phyloP scores from a whole-genome alignment of 2,888 invertebrate genomes.

The Plagodis pulveraria region DNA sequence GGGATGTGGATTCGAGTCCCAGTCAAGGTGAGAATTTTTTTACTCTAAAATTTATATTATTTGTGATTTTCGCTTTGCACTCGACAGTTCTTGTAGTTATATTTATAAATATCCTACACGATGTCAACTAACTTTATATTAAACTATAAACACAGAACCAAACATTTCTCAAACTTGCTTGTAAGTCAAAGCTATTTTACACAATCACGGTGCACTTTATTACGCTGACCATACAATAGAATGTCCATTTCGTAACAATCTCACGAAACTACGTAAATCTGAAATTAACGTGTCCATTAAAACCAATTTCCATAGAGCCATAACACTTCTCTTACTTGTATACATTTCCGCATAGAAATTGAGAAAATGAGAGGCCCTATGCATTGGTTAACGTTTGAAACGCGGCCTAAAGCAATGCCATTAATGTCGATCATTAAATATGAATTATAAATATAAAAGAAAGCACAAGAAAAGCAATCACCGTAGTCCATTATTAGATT shows the following conservation, averaged over 20 bases:
- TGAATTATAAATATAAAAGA: slow-evolving; percentile 84
- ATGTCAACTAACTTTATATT: not conserved
- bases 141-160: slow-evolving; percentile 14
- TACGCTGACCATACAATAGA: slow-evolving; percentile 69
- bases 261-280: slow-evolving; percentile 81
- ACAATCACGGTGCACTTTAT: slow-evolving; percentile 73
- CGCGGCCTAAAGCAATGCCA: slow-evolving; percentile 73
- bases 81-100: too few species aligned
- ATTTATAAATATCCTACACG: not conserved
- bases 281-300: slow-evolving; percentile 78
- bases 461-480: slow-evolving; percentile 81
- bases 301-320: slow-evolving; percentile 49
- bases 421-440: slow-evolving; percentile 84
- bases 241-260: slow-evolving; percentile 71
- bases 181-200: slow-evolving; percentile 57
- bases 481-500: slow-evolving; percentile 76
- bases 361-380: slow-evolving; percentile 52
- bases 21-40: too few species aligned
- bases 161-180: slow-evolving; percentile 19
- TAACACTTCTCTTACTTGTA: slow-evolving; percentile 32
- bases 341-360: slow-evolving; percentile 29
- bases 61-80: too few species aligned
- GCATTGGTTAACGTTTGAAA: slow-evolving; percentile 54
- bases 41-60: too few species aligned
- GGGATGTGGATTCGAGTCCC: too few species aligned